Evolutionary conservation across 2,797 vertebrate genomes (phyloP), one percentile per base, ranked within the genome.

Genomic region (Coilia nasus): DNA sequence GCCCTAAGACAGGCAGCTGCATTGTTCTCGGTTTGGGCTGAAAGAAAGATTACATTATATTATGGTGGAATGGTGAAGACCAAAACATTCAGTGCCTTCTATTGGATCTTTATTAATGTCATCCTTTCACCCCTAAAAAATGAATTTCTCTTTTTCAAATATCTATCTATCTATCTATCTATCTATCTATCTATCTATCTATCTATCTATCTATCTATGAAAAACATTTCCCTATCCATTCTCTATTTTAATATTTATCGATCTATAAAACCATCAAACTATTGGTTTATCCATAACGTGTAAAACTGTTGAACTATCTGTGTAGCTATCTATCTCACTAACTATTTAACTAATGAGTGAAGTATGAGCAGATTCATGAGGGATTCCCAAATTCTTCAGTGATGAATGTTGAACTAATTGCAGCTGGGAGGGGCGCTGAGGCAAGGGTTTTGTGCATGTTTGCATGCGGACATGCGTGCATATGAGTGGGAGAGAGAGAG

Each of bases 401-500:
- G 31, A 35, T 44, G 71, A 78, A 78, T 44, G 71, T 78, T 21
- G 15, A 21, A 21, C 71, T 44, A 78, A 78, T 41, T 78, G 71
- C 71, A 56, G 25, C 78, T n/a, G 41, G 46, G 6, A 35, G 19
- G 47, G 54, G 35, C 50, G 50, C 50, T 54, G 50, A 41, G 28
- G 60, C 75, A 2, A 59, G 17, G 15, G 62, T 17, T 31, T 44
- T 85, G 4, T 21, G 82, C 47, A 14, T 47, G 54, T 56, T 44
- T 31, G 6, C 35, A 21, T 81, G 14, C 25, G 25, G 2, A 85
- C 81, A n/a, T 88, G 19, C 82, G 10, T 19, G 59, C 2, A 2
- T 46, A 88, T 87, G 80, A 85, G 87, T 88, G 88, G 82, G 64
- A 78, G 81, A 46, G 25, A 54, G 19, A 54, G 14, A 54, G 50